Evolutionary conservation across 2,113 vertebrate genomes (phyloP), one percentile per base, ranked within the genome.

Genomic region (Labeo catla): DNA sequence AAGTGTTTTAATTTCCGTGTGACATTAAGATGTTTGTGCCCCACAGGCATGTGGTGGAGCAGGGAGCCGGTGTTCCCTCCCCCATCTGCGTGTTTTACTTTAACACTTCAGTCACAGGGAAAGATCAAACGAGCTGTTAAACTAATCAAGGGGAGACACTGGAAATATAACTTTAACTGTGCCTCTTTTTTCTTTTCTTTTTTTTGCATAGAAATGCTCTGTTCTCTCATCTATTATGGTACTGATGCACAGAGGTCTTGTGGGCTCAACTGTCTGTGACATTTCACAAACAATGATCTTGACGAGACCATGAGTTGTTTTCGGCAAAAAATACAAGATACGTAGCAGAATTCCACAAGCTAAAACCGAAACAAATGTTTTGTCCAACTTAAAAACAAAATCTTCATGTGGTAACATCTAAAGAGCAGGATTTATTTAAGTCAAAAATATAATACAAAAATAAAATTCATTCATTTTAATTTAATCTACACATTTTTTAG

Each of bases 21-120:
- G 98, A 99, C 98, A 99, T 99, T 98, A 98, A 98, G 95, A 96
- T 94, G 93, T 93, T 88, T 96, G 95, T 98, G 96, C 97, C 98
- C 97, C 93, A 94, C 95, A 96, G 98, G 97, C 96, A 97, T 97
- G 94, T 93, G 95, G 95, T 95, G 96, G 94, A 94, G 95, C 95
- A 87, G 96, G 95, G 93, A 93, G 94, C 93, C 92, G 92, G 91
- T 93, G 93, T 95, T 94, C 95, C 95, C 93, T 94, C 95, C 93
- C 95, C 96, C 93, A 92, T 94, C 68, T 91, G 87, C 93, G 91
- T 97, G 96, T 97, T 97, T 96, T 95, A 94, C 94, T 96, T 95
- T 96, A 97, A 96, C 96, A 97, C 97, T 97, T 95, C 96, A 97
- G 98, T 98, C 97, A 97, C 96, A 95, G 94, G 94, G 93, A 98